Base-by-base conservation (phyloP, 2,797 vertebrate genomes). In the Enteromius thamalakanensis region DNA sequence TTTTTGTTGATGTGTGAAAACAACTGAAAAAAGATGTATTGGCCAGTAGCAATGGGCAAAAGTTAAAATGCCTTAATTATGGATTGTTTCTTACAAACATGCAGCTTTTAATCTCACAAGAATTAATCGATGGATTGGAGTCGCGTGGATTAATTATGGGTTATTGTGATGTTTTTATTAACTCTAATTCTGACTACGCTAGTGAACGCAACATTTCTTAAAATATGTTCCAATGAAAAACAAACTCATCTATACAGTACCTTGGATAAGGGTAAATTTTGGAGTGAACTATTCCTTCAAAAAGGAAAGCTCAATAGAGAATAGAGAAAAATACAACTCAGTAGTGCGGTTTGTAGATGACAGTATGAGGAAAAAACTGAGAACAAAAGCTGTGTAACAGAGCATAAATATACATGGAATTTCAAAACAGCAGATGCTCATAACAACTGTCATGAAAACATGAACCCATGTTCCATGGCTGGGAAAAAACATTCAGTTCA, bases 361-460 rank as follows among this genome's bases (percentile, higher is more conserved):
- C 42, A 14, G 47, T 15, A 55, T 45, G 34, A 65, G 47, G 19
- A 15, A 72, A 60, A 64, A 14, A 23, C 5, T 4, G 19, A 42
- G 19, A 40, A 34, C 29, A 15, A 62, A 14, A 40, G 17, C 26
- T 26, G 26, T 37, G 10, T 83, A 70, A 62, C 9, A 47, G 19
- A 23, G 17, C 45, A 45, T 60, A 7, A 23, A 23, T 19, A 49
- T 47, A 40, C 9, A 10, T 15, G 76, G 74, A 85, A 83, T 86
- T 21, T 69, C 2, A 86, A 70, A 76, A 67, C 26, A 60, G 64
- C 15, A 64, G 40, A 72, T 32, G 58, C 23, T 23, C 32, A 4
- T 32, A 37, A 77, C 79, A 15, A 72, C 12, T 76, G 42, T 11
- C 42, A 37, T 12, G 51, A 53, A 29, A 29, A 68, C 49, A 34